Evolutionary conservation across 2,888 invertebrate species (phyloP), one percentile per base, ranked within the genome.

Genomic region (Pheosia tremula): DNA sequence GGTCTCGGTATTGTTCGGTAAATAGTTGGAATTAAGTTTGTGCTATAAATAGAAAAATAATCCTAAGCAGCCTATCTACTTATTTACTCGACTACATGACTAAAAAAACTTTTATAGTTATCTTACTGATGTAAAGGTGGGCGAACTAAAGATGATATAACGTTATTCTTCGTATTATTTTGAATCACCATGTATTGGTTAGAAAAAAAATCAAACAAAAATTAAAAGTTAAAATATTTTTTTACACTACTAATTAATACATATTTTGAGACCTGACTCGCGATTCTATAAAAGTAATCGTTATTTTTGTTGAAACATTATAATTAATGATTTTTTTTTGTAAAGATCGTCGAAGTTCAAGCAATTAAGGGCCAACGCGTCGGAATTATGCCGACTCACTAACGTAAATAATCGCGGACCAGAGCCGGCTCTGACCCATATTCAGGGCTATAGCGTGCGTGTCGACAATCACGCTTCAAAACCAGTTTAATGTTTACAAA

Each of bases 401-500:
- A 71, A 74, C 75, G 79, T 78, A 83, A 84, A 81, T 81, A 84
- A 83, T 82, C 77, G 80, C 81, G 79, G 80, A 78, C 68, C 76
- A 72, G 68, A 71, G 66, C 78, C 74, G 65, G 61, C 73, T 77
- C 63, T 83, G 84, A 86, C 86, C 84, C 82, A 84, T 75, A 82
- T 85, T 77, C 71, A 69, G 65, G 61, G 74, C 69, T 74, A 59
- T 80, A 68, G 83, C 88, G 89, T 90, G 90, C 88, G 83, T 87
- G 85, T 76, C 71, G 71, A 85, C 88, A 89, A 88, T 90, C 90
- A 87, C 81, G 75, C 76, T 82, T 82, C 82, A 81, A 80, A 86
- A 83, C 81, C 77, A 83, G 79, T 81, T 82, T 82, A 86, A 87
- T 87, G 87, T 87, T 89, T 86, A 87, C 89, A 88, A 86, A 86